Base-by-base conservation (phyloP, 2,113 vertebrate genomes). In the Chascanopsetta lugubris region DNA sequence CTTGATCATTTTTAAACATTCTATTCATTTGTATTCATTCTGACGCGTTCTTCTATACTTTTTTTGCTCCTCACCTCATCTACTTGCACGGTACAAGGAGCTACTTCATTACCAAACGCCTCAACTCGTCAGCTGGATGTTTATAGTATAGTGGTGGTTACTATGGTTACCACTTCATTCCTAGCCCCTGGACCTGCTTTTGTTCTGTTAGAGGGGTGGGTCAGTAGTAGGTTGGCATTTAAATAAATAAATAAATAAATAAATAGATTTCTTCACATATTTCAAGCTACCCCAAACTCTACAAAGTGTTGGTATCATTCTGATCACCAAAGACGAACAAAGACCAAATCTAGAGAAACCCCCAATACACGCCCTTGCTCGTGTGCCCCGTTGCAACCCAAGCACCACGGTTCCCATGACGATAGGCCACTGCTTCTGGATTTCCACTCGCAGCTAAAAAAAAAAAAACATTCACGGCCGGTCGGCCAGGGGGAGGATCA, bases 401-500 rank as follows among this genome's bases (percentile, higher is more conserved):
- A 65, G 47, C n/a, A 1, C 8, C 6, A 15, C 2, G 43, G 84
- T 85, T 85, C 69, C 88, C 83, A 88, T 87, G 86, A 79, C 83
- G 57, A 74, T 73, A 73, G 82, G 67, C 9, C 46, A 40, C 76
- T 38, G 80, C 80, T 68, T 77, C 74, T 84, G 84, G 78, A 83
- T 69, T 76, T 75, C 77, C 70, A 51, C 69, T 76, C 70, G 53
- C 49, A 11, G n/a, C 57, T 42, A 53, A 75, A 57, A 80, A 40
- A n/a, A n/a, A n/a, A n/a, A n/a, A n/a, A n/a, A n/a, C n/a, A n/a
- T n/a, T 76, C 67, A 59, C 78, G 57, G 77, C 73, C 73, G 60
- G 72, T 75, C 15, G 32, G 83, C 82, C 80, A 38, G 70, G 32
- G 54, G 66, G 83, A 76, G 77, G 85, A 87, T 90, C 86, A 88